Base-by-base conservation (phyloP, 2,888 invertebrate genomes). In the Venusia cambrica region DNA sequence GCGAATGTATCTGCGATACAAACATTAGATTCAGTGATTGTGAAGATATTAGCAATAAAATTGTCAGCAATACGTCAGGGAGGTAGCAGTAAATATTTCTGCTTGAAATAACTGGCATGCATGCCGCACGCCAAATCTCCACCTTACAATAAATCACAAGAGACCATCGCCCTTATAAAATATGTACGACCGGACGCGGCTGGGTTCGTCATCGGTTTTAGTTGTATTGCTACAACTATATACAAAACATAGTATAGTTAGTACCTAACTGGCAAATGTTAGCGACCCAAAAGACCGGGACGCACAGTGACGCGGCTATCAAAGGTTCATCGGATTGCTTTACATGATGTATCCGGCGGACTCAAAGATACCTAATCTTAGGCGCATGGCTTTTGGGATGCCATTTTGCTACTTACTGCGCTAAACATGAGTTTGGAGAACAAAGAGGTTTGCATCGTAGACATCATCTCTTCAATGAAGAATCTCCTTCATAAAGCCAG, bases 331-430 rank as follows among this genome's bases (percentile, higher is more conserved):
- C 55, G 62, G 56, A 62, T 62, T 51, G 62, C 50, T 63, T 65
- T 78, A 79, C 81, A 78, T 80, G 78, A 56, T 60, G 66, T 63
- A 78, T 83, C 80, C 83, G 79, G 72, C 65, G 67, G 55, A 58
- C 73, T n/a, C n/a, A n/a, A n/a, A n/a, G n/a, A n/a, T n/a, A n/a
- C n/a, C n/a, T n/a, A n/a, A n/a, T n/a, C n/a, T n/a, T n/a, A n/a
- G n/a, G n/a, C n/a, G n/a, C n/a, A n/a, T n/a, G n/a, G n/a, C n/a
- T n/a, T n/a, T n/a, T n/a, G n/a, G n/a, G n/a, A n/a, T n/a, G n/a
- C n/a, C n/a, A n/a, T n/a, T n/a, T n/a, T 17, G 18, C 20, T 30
- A 25, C 20, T 6, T 29, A 31, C 5, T 22, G 30, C 19, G 40
- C 31, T 35, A 32, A 41, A 37, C 33, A 15, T 33, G 13, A 37